Base-by-base conservation (phyloP, 2,888 invertebrate species). In the Macrosiphum euphorbiae region DNA sequence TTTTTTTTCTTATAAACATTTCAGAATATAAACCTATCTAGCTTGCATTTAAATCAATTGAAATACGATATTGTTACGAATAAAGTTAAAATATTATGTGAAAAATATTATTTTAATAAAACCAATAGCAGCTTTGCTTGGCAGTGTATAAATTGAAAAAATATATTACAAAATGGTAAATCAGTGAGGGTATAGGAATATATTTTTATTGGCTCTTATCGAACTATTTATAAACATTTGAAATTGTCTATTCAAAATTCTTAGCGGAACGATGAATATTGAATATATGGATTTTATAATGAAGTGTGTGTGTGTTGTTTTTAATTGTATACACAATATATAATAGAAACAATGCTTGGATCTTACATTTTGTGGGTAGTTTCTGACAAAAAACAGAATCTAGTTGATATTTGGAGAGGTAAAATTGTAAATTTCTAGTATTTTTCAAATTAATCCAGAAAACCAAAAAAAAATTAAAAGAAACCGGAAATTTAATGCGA, bases 51-150 rank as follows among this genome's bases (percentile, higher is more conserved):
- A 85, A 44, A 85, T 44, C 85, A 28, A 85, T 85, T 28, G 26
- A 44, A 85, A 85, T 44, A 85, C 85, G 35, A 85, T 85, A 85
- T 28, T 44, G 28, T 85, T 44, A 13, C 44, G 44, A 28, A 85
- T 85, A 44, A 85, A 85, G 85, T 85, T 85, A 85, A 44, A 85
- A 85, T 44, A 84, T 35, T 84, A 84, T 41, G 41, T 41, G 67
- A 67, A 67, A 67, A 67, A 67, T 67, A 78, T 35, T 78, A 78
- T 85, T 44, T 85, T 85, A 85, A 85, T 85, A 85, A 85, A 85
- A 44, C 26, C 28, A 85, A 85, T 44, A 44, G 35, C 78, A 78
- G 85, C 26, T 85, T 85, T 85, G 24, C 44, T 85, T 44, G 85
- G 44, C 44, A 85, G 85, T 85, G 28, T 85, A 13, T 44, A 85